Evolutionary conservation across 2,113 vertebrate genomes (phyloP).

Genomic region (Turdus rufiventris): DNA sequence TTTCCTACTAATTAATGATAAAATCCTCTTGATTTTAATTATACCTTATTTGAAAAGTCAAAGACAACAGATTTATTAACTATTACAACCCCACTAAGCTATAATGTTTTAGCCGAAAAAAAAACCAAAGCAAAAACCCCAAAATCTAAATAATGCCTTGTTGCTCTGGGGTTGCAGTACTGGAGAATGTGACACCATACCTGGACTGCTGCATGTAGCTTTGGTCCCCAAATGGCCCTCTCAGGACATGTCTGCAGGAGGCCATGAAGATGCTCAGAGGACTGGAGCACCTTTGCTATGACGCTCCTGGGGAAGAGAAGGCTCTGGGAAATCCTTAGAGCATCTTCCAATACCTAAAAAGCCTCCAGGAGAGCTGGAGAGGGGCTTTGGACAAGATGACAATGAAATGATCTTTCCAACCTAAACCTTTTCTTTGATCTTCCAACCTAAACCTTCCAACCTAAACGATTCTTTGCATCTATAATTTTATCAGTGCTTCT

Average conservation of each 20-base stretch:
- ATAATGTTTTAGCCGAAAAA: neutral
- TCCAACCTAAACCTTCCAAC: neutral
- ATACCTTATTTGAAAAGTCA: neutral
- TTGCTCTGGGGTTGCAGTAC: neutral
- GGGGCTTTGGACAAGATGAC: neutral
- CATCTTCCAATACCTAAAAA: neutral
- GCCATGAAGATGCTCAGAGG: neutral
- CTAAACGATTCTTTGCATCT: neutral
- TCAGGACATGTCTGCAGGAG: neutral
- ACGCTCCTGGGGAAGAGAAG: neutral
- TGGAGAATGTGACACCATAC: neutral
- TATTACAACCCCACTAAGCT: neutral
- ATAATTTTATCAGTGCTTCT: neutral
- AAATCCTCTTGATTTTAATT: neutral
- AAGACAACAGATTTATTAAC: neutral
- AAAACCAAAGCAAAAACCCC: neutral
- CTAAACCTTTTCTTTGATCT: neutral
- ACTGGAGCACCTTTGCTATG: neutral
- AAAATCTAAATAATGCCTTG: neutral
- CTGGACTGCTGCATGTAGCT: neutral
- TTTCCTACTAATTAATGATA: slow-evolving; percentile 4
- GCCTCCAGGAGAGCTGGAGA: neutral
- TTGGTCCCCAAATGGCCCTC: neutral
- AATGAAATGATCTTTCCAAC: neutral
- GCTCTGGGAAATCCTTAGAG: neutral